These are phyloP conservation scores for Plusia festucae DNA, from an alignment of 2,888 invertebrate genomes.

Conservation along the genomic window DNA sequence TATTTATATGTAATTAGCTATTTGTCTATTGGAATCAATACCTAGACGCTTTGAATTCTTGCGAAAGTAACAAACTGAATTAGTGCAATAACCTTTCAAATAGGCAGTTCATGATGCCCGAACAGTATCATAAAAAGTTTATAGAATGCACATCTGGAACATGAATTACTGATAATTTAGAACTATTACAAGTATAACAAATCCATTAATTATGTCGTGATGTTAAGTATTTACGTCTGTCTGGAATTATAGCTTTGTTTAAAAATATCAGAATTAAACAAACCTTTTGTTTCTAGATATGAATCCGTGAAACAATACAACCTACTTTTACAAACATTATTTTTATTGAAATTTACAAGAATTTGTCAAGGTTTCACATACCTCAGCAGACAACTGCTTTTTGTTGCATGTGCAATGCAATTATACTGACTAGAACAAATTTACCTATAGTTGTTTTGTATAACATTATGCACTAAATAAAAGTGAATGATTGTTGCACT, in stretches of 20 bases:
- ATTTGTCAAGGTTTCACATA: background rate
- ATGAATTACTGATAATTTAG: conserved; percentile 1
- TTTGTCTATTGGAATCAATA: conserved; percentile 71
- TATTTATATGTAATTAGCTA: conserved; percentile 44
- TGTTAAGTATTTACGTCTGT: conserved; percentile 11
- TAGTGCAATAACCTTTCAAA: conserved; percentile 64
- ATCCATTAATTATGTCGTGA: conserved; percentile 5
- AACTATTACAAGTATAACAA: conserved; percentile 6
- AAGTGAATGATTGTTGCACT: no score
- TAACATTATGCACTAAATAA: no score
- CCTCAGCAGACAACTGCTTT: background rate
- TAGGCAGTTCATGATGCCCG: conserved; percentile 32
- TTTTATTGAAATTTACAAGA: background rate
- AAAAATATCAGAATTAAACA: background rate
- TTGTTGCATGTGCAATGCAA: background rate
- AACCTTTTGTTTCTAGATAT: conserved; percentile 2
- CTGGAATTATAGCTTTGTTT: conserved; percentile 2
- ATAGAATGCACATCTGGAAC: conserved; percentile 1
- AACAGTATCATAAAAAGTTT: conserved; percentile 28
- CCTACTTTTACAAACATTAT: background rate
- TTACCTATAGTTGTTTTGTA: no score
- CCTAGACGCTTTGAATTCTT: conserved; percentile 57
- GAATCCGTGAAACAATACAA: conserved; percentile 1
- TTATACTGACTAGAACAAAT: background rate
- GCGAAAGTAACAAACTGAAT: conserved; percentile 68